phyloP scores from a whole-genome alignment of 2,888 invertebrate species.

The Marasmarcha lunaedactyla region DNA sequence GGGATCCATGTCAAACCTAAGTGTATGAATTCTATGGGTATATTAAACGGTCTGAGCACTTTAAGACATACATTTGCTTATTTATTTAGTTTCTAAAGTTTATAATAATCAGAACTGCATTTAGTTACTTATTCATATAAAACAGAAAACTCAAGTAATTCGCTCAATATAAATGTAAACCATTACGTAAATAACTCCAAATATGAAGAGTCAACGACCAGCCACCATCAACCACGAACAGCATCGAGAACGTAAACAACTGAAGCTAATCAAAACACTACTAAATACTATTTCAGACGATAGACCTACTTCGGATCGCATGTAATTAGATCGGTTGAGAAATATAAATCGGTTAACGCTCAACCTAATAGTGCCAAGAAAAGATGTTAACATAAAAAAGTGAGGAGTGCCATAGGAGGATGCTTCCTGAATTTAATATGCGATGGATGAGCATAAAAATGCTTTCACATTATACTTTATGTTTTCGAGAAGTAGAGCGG shows the following conservation, averaged over 20 bases:
- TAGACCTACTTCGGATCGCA: constrained; percentile 27
- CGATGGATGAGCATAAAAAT: constrained; percentile 23
- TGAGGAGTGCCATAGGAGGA: constrained; percentile 22
- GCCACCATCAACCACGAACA: constrained; percentile 19
- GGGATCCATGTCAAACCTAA: too few species aligned
- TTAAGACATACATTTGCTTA: too few species aligned
- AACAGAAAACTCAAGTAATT: too few species aligned
- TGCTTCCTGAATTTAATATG: constrained; percentile 37
- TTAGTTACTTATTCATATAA: too few species aligned
- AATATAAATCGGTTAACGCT: constrained; percentile 45
- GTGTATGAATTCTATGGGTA: too few species aligned
- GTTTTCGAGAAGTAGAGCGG: constrained; percentile 30
- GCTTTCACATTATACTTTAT: constrained; percentile 34
- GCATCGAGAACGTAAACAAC: constrained; percentile 28
- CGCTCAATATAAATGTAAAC: too few species aligned
- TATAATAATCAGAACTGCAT: too few species aligned
- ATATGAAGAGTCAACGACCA: constrained; percentile 32
- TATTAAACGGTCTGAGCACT: too few species aligned
- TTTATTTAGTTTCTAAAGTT: too few species aligned
- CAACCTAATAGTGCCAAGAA: constrained; percentile 47
- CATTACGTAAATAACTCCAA: too few species aligned
- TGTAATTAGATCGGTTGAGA: constrained; percentile 36
- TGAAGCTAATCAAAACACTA: constrained; percentile 28
- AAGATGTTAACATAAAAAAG: constrained; percentile 42
- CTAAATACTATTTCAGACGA: constrained; percentile 28